Evolutionary conservation across 2,797 vertebrate genomes (phyloP).

Genomic region (Acanthurus leucopareius): DNA sequence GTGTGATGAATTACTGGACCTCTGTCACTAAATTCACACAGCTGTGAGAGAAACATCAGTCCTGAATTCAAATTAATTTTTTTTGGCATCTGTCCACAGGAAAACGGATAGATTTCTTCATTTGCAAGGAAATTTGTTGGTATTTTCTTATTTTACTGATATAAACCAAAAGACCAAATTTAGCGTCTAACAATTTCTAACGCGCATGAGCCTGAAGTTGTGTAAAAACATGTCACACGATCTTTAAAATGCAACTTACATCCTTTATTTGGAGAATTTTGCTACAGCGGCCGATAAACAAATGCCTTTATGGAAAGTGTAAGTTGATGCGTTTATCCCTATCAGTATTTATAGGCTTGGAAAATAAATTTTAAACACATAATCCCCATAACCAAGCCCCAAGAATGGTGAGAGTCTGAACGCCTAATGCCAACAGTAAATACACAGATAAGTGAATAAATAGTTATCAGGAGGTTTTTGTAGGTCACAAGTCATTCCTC

Average conservation of each 20-base stretch:
- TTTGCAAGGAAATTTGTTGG: neutral
- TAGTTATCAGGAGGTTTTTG: constrained; percentile 82
- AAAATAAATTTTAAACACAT: constrained; percentile 79
- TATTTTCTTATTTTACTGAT: neutral
- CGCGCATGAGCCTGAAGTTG: neutral
- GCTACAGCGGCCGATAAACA: constrained; percentile 65
- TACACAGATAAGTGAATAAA: constrained; percentile 86
- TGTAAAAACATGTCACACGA: constrained; percentile 19
- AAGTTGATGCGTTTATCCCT: constrained; percentile 55
- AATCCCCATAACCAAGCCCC: constrained; percentile 66
- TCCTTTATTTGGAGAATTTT: constrained; percentile 50
- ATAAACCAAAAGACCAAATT: constrained; percentile 3
- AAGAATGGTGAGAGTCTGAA: constrained; percentile 73
- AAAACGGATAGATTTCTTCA: neutral
- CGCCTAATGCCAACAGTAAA: constrained; percentile 79
- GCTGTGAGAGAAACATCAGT: constrained; percentile 35
- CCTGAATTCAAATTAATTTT: neutral
- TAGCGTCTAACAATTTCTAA: neutral
- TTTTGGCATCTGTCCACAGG: neutral
- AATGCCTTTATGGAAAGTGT: constrained; percentile 63
- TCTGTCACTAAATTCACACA: constrained; percentile 44
- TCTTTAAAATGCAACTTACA: constrained; percentile 38
- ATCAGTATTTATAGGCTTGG: constrained; percentile 71
- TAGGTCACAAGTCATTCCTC: constrained; percentile 84
- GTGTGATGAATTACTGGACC: constrained; percentile 53